Evolutionary conservation across 2,113 vertebrate species (phyloP).

Genomic region (Misgurnus mizolepis): DNA sequence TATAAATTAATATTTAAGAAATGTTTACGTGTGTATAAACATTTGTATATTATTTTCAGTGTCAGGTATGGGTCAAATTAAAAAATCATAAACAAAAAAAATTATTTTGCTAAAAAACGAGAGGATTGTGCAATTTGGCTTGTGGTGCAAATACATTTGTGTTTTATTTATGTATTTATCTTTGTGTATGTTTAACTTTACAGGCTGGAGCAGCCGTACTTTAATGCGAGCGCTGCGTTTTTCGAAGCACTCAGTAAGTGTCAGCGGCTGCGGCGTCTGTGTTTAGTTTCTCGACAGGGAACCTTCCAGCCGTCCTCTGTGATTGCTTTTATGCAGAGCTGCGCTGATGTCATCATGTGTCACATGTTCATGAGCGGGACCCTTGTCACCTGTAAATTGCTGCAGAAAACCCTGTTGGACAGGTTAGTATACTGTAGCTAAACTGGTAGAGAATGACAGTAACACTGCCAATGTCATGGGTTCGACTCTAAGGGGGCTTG

Average conservation of each 20-base stretch:
- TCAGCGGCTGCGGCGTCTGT: conserved; percentile 83
- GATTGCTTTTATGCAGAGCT: conserved; percentile 84
- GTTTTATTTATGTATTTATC: not conserved
- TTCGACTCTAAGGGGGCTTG: too few species aligned
- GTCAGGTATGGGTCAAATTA: too few species aligned
- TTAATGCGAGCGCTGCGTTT: conserved; percentile 85
- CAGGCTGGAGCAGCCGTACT: conserved; percentile 95
- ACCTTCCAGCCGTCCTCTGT: conserved; percentile 86
- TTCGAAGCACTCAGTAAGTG: conserved; percentile 92
- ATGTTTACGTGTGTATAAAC: too few species aligned
- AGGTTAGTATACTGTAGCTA: conserved; percentile 74
- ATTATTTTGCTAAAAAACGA: too few species aligned
- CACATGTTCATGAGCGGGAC: conserved; percentile 95
- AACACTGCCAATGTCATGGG: too few species aligned
- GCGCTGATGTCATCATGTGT: conserved; percentile 83
- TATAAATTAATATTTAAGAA: too few species aligned
- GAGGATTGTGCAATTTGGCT: too few species aligned
- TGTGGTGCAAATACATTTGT: too few species aligned
- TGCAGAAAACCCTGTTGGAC: conserved; percentile 86
- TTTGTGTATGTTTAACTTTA: conserved; percentile 9
- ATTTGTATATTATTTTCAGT: too few species aligned
- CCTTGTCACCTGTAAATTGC: conserved; percentile 83
- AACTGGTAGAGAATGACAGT: too few species aligned
- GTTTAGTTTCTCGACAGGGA: conserved; percentile 91
- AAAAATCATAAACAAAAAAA: too few species aligned